Conservation (phyloP, 2,113 vertebrate genomes). For the Mobula birostris region DNA sequence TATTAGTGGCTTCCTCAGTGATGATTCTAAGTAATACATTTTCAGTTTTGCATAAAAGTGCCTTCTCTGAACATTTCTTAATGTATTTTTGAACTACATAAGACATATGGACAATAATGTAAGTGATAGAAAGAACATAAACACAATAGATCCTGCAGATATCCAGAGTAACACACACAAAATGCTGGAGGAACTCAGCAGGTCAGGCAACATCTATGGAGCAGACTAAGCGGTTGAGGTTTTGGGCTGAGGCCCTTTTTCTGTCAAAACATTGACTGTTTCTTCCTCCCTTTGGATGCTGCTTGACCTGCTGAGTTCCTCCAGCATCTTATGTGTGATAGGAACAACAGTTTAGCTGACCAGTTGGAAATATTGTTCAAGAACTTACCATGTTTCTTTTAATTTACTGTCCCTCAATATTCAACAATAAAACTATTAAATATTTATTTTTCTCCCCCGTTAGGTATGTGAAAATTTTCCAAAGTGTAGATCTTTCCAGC, state of each 20-base stretch:
- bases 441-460: conserved; percentile 36
- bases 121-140: not conserved
- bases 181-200: no score
- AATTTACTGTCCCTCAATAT: not conserved
- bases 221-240: no score
- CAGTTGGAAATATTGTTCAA: not conserved
- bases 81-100: not conserved
- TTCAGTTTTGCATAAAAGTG: not conserved
- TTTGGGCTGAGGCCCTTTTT: no score
- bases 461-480: conserved; percentile 93
- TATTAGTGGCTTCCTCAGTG: not conserved
- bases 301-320: no score
- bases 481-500: conserved; percentile 95
- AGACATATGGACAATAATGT: not conserved
- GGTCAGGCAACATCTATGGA: no score
- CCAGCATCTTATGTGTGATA: no score
- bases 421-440: not conserved
- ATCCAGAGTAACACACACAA: no score
- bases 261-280: no score
- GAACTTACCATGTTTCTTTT: not conserved
- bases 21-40: not conserved
- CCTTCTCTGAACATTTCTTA: not conserved
- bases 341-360: not conserved
- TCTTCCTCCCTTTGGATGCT: no score
- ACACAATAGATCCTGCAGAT: no score